phyloP scores from a whole-genome alignment of 2,113 vertebrate species.

The Neotoma lepida region DNA sequence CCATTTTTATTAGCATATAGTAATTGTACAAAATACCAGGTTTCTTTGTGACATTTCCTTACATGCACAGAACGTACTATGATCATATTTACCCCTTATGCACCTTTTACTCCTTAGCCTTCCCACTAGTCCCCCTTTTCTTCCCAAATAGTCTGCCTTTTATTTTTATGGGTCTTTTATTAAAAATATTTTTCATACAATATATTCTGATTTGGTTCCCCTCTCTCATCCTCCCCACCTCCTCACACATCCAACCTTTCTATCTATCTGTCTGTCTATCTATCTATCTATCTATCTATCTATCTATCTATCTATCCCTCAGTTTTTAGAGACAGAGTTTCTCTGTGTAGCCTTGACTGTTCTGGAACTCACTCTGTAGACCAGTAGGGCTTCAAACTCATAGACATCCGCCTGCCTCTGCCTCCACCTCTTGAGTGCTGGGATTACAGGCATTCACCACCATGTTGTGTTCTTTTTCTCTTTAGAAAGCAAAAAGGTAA shows the following conservation, averaged over 20 bases:
- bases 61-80: not conserved
- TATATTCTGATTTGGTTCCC: too few species aligned
- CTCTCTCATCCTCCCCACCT: too few species aligned
- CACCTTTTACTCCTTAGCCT: not conserved
- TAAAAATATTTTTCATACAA: too few species aligned
- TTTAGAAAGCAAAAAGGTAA: not conserved
- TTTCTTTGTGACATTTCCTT: not conserved
- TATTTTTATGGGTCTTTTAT: not conserved
- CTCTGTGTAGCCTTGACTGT: not conserved
- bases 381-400: not conserved
- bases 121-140: not conserved
- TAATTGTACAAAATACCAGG: not conserved
- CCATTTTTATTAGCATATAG: not conserved
- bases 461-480: not conserved
- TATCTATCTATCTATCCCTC: too few species aligned
- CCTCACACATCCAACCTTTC: too few species aligned
- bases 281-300: too few species aligned
- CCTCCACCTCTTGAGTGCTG: not conserved
- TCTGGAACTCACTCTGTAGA: not conserved
- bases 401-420: not conserved
- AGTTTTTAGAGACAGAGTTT: not conserved
- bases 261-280: too few species aligned
- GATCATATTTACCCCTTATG: not conserved
- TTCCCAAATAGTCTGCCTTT: not conserved
- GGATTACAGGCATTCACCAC: not conserved